A percentile compares a stretch with the other conserved stretches of the same genome.
Evolutionary conservation across 2,797 vertebrate genomes (phyloP).

Genomic region (Crax fasciolata): DNA sequence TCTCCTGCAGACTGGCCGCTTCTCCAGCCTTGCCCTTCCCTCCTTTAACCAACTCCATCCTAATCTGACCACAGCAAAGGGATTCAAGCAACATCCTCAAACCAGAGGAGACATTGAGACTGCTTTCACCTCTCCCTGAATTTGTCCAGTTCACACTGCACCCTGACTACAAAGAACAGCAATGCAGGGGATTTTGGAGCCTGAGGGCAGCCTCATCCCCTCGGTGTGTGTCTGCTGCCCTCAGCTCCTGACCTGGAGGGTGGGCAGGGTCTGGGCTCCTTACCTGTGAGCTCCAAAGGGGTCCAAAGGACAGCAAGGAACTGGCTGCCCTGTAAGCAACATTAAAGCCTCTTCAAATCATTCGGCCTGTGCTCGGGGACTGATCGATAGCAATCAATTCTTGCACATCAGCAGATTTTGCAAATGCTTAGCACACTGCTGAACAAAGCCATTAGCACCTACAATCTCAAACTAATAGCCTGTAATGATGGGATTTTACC

Average conservation of each 20-base stretch:
- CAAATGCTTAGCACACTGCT: conserved; percentile 11
- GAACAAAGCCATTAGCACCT: conserved; percentile 67
- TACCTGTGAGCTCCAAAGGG: not conserved
- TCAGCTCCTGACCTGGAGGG: not conserved
- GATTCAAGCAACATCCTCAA: not conserved
- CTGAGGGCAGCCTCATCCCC: not conserved
- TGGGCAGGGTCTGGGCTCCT: not conserved
- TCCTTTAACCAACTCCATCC: not conserved
- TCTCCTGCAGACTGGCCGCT: not conserved
- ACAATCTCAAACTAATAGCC: conserved; percentile 45
- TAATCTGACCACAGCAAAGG: not conserved
- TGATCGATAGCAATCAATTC: conserved; percentile 51
- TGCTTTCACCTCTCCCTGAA: not conserved
- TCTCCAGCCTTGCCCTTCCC: not conserved
- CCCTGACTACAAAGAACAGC: rapidly evolving
- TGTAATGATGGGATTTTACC: conserved; percentile 58
- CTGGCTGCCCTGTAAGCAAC: not conserved
- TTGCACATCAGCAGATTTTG: not conserved
- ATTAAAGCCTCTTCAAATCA: conserved; percentile 38
- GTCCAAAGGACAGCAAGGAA: not conserved
- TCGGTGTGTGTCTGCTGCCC: not conserved
- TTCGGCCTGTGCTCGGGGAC: not conserved
- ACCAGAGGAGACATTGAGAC: not conserved
- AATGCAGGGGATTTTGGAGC: not conserved
- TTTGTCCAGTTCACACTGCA: not conserved